Evolutionary conservation across 2,797 vertebrate genomes (phyloP).

Genomic region (Cichlasoma orientale): DNA sequence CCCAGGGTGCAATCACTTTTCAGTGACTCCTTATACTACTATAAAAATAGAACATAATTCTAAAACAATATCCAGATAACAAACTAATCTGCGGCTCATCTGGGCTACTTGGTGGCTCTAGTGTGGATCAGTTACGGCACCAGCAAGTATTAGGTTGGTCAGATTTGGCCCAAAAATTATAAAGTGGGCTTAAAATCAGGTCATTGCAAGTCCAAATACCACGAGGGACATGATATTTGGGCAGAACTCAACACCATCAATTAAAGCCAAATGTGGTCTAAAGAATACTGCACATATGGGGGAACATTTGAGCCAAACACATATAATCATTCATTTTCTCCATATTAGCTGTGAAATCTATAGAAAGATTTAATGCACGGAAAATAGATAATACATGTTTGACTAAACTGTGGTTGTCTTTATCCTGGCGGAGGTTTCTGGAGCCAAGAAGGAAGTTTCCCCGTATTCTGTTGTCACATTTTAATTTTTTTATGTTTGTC

Average conservation of each 20-base stretch:
- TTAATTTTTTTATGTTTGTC: neutral
- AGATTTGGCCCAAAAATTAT: neutral
- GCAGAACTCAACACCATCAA: neutral
- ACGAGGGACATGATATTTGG: neutral
- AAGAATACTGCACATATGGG: neutral
- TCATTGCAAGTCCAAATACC: neutral
- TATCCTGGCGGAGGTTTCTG: too few species aligned
- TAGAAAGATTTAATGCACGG: neutral
- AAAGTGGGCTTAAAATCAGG: neutral
- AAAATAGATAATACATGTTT: too few species aligned
- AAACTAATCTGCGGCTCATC: neutral
- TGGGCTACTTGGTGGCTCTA: neutral
- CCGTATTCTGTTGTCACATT: neutral
- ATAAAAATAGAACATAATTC: neutral
- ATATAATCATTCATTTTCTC: neutral
- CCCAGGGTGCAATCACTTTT: neutral
- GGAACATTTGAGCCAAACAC: neutral
- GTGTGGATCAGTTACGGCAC: neutral
- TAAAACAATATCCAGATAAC: neutral
- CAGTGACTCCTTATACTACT: neutral
- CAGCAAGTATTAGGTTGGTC: neutral
- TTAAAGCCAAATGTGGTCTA: neutral
- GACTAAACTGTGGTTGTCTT: too few species aligned
- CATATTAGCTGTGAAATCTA: neutral
- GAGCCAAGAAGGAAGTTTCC: too few species aligned